Evolutionary conservation across 2,888 invertebrate genomes (phyloP), one percentile per base, ranked within the genome.

Genomic region (Polymixis flavicincta): DNA sequence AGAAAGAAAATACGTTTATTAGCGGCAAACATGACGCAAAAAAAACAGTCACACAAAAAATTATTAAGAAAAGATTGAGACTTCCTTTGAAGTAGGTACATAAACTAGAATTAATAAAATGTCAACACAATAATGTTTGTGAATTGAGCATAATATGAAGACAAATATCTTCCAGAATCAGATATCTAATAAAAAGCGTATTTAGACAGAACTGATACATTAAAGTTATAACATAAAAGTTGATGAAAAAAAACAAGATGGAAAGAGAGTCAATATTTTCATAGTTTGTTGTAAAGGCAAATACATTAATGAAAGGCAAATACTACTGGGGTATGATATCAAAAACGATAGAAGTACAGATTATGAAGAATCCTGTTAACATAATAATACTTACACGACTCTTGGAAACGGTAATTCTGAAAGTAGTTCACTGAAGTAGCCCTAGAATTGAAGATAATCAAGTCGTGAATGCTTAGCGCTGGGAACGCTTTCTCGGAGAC

Each of bases 401-500:
- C 50, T 32, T 28, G 1, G 7, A n/a, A 66, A 50, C 19, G 6
- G 14, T 32, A 13, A 50, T 55, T 59, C 37, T 28, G 9, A 50
- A 55, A 63, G 45, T 45, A 45, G 42, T 25, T 71, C 3, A 66
- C 7, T 54, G 7, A 57, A 67, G 28, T 48, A 37, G 32, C 65
- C 54, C 50, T 25, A 45, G 65, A 54, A 55, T 64, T 60, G 37
- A 60, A 57, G 32, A 65, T 76, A 73, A 76, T 80, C 71, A 84
- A 72, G 37, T 74, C 17, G 13, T 50, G 37, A 69, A 67, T 67
- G n/a, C 70, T 76, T 19, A 79, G 54, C 50, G 32, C 52, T 63
- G 70, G 37, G n/a, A 80, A 64, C 61, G 57, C 11, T 79, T 57
- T 45, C 72, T 68, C 42, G n/a, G 28, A 76, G 42, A 61, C 42